A percentile compares a stretch with the other conserved stretches of the same genome.
These are phyloP conservation scores for Pristis pectinata DNA, from an alignment of 2,797 vertebrate genomes.

Conservation along the genomic window DNA sequence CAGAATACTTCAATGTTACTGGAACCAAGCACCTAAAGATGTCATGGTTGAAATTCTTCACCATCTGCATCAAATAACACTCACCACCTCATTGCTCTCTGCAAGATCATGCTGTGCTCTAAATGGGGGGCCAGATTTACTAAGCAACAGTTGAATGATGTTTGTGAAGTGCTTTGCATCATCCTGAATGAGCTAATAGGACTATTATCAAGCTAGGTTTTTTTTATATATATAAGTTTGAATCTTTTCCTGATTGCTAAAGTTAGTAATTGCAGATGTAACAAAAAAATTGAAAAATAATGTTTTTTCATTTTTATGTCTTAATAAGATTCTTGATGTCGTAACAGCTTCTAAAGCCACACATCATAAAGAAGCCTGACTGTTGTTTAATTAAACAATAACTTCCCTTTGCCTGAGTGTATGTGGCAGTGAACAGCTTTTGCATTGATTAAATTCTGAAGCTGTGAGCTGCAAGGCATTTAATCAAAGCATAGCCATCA, in stretches of 20 bases:
- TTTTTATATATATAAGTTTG: too few relatives aligned
- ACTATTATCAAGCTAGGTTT: too few relatives aligned
- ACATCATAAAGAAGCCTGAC: conserved; percentile 18
- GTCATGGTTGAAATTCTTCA: neutral
- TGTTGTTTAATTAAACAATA: conserved; percentile 32
- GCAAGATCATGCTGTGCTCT: neutral
- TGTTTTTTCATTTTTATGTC: conserved; percentile 3
- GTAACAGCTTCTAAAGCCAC: conserved; percentile 5
- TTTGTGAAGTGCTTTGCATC: too few relatives aligned
- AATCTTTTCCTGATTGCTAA: neutral
- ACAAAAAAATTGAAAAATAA: neutral
- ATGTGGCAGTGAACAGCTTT: conserved; percentile 13
- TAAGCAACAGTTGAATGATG: neutral
- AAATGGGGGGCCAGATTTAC: too few relatives aligned
- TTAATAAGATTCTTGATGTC: conserved; percentile 19
- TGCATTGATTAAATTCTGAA: conserved; percentile 26
- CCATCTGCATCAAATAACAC: neutral
- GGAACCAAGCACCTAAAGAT: too few relatives aligned
- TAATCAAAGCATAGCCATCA: conserved; percentile 7
- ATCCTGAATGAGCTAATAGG: neutral
- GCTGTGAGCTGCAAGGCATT: neutral
- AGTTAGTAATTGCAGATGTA: neutral
- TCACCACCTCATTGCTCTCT: neutral
- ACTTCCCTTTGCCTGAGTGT: conserved; percentile 32
- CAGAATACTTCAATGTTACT: too few relatives aligned